Base-by-base conservation (phyloP, 2,797 vertebrate genomes). In the Microhierax caerulescens region DNA sequence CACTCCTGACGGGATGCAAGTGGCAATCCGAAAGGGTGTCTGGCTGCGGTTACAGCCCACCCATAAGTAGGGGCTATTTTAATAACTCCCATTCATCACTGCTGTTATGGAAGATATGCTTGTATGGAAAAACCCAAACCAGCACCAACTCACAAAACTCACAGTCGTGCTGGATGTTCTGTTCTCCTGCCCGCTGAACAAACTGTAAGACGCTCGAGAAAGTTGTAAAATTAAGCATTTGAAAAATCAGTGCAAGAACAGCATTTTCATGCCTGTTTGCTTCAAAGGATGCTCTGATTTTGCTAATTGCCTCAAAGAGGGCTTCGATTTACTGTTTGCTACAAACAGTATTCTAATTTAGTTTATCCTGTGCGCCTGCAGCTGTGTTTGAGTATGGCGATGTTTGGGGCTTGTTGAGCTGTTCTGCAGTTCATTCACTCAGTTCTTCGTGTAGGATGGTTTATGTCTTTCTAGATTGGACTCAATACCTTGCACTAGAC, bases 261-360 rank as follows among this genome's bases (percentile, higher is more conserved):
- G 74, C 64, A 47, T 87, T 96, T 94, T 80, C 91, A 64, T 69
- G 95, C 91, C 90, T 92, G 90, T 96, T 85, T 96, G 94, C 91
- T 87, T 97, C 95, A 95, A 96, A 97, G 88, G 95, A 91, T 92
- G 95, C 95, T 97, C 97, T 96, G 97, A 96, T 97, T 97, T 96
- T 92, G 84, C 92, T 96, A 97, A 97, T 96, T 97, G 96, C 96
- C 92, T 92, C 92, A 85, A 94, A 95, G 98, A 97, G 97, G 92
- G 91, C 90, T 96, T 88, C 67, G 64, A 96, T 96, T 97, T 95
- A 78, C 95, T 97, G 92, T 95, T 97, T 97, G 97, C 96, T 95
- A 37, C 97, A 96, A 97, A 97, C 96, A 96, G 85, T 39, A 59
- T 91, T 97, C 96, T 96, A 90, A 91, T 95, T 61, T 48, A 94